Evolutionary conservation across 2,113 vertebrate genomes (phyloP).

Genomic region (Glaucomys volans): DNA sequence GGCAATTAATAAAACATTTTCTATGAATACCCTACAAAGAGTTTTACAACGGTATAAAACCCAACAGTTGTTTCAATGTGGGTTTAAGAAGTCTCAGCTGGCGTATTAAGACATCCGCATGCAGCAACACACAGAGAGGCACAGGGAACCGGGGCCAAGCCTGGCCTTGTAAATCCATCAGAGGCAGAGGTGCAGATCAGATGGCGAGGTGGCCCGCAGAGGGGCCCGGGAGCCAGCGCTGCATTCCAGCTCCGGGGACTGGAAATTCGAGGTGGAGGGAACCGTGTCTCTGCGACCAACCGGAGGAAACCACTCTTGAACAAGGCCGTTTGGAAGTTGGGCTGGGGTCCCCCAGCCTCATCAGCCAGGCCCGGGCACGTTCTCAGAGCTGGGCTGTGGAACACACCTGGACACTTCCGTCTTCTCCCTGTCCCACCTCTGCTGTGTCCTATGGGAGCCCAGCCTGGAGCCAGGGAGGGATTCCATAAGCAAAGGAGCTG

Average conservation of each 20-base stretch:
- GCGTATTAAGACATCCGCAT: conserved; percentile 89
- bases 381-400: neutral
- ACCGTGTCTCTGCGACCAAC: neutral
- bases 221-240: conserved; percentile 73
- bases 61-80: conserved; percentile 93
- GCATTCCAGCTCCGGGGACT: conserved; percentile 70
- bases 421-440: neutral
- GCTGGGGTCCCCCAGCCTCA: neutral
- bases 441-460: neutral
- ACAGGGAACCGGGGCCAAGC: conserved; percentile 85
- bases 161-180: conserved; percentile 89
- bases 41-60: conserved; percentile 92
- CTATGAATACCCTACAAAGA: conserved; percentile 98
- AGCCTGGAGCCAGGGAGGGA: neutral
- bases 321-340: conserved; percentile 29
- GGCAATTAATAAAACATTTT: conserved; percentile 99
- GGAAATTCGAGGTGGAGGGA: conserved; percentile 21
- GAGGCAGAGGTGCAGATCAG: conserved; percentile 78
- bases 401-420: neutral
- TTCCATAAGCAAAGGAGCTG: neutral
- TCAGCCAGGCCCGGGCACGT: neutral
- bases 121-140: conserved; percentile 86
- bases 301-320: neutral
- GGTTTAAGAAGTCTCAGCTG: conserved; percentile 91
- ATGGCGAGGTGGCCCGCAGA: conserved; percentile 71